Base-by-base conservation (phyloP, 2,797 vertebrate genomes). In the Valencia hispanica region DNA sequence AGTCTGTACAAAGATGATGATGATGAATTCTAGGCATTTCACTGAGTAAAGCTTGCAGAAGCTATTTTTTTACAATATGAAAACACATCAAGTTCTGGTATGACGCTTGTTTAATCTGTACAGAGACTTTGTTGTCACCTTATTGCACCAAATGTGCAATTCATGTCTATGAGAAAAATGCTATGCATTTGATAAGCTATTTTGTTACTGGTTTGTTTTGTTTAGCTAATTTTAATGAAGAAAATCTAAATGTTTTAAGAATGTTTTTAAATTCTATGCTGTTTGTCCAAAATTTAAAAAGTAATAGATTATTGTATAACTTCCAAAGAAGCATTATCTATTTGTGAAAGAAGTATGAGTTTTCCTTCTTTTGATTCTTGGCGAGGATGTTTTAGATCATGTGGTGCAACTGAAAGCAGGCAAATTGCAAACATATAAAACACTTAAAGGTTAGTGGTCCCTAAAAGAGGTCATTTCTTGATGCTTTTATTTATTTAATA, bases 161-260 rank as follows among this genome's bases (percentile, higher is more conserved):
- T 92, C 92, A 73, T 84, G 82, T 80, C 69, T 69, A 61, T 79
- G 79, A 83, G 50, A 65, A 84, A 96, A 96, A 96, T 96, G 96
- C 96, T 96, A 84, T 96, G 95, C 95, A 96, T 96, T 96, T 96
- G 94, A 94, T 95, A 90, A 95, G 90, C 89, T 94, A 94, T 94
- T 88, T 89, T 91, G 88, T 84, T 87, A 84, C 80, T 84, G 68
- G 81, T 91, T 87, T 91, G 72, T 83, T 90, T 86, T 82, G 76
- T 91, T 86, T 71, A 75, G 66, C 82, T 87, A 84, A 81, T 71
- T 82, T 88, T 79, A 81, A 93, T 93, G 91, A 94, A 94, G 92
- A 92, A 89, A 88, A 85, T 63, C 61, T n/a, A 81, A 75, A 81
- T 84, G 74, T 83, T 43, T 34, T 82, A 78, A 89, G 72, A 83